A percentile compares a stretch with the other conserved stretches of the same genome.
These are phyloP conservation scores for Thymelicus lineola DNA, from an alignment of 2,888 invertebrate species.

Conservation along the genomic window DNA sequence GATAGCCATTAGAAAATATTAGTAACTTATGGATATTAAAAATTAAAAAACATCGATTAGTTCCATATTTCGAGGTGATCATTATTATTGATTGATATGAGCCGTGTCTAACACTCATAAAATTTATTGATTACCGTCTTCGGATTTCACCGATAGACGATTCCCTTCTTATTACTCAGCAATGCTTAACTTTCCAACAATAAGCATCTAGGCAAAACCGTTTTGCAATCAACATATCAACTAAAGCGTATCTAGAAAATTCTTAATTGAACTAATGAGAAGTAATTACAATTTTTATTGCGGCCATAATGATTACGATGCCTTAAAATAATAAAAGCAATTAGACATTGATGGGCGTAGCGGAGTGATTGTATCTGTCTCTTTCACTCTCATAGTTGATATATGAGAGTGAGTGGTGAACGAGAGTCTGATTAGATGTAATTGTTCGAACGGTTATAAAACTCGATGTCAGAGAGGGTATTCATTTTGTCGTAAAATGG, in stretches of 20 bases:
- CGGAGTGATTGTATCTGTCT: constrained; percentile 65
- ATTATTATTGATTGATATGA: constrained; percentile 79
- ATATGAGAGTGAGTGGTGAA: constrained; percentile 57
- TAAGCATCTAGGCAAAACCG: constrained; percentile 65
- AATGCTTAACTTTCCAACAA: constrained; percentile 73
- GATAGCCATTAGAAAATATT: constrained; percentile 40
- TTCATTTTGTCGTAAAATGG: constrained; percentile 82
- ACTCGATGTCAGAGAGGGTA: constrained; percentile 80
- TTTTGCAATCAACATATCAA: constrained; percentile 81
- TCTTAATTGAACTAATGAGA: constrained; percentile 85
- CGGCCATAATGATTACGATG: constrained; percentile 85
- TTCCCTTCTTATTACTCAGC: constrained; percentile 65
- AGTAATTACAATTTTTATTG: constrained; percentile 85
- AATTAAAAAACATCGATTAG: constrained; percentile 76
- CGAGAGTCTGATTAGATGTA: constrained; percentile 74
- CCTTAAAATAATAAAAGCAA: constrained; percentile 86
- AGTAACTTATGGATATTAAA: constrained; percentile 72
- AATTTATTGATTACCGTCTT: constrained; percentile 70
- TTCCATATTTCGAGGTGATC: constrained; percentile 78
- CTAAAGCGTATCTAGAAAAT: constrained; percentile 83
- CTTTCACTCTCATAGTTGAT: constrained; percentile 55
- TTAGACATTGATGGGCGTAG: constrained; percentile 83
- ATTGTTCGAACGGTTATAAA: constrained; percentile 85
- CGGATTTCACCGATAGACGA: constrained; percentile 69
- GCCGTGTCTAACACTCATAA: constrained; percentile 78